Conservation (phyloP, 2,888 invertebrate species). For the Ormia ochracea region DNA sequence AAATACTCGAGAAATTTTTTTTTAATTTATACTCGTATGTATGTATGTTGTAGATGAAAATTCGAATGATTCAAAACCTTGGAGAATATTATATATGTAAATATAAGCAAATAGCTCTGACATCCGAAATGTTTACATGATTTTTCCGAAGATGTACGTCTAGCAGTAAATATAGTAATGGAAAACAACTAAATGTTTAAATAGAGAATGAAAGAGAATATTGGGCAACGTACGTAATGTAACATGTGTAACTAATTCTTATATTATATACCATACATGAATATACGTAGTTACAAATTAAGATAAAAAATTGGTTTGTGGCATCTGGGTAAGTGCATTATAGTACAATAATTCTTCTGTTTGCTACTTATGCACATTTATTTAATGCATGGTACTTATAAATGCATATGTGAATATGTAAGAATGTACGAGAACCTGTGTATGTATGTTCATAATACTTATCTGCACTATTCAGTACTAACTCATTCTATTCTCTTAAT, state of each 20-base stretch:
- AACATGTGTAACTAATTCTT: constrained; percentile 17
- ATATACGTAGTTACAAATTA: neutral
- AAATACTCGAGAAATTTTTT: too few relatives aligned
- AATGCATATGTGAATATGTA: neutral
- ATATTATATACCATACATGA: constrained; percentile 2
- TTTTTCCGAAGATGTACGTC: too few relatives aligned
- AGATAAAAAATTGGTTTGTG: neutral
- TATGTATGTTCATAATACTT: constrained; percentile 27
- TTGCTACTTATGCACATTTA: constrained; percentile 16
- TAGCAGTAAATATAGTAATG: too few relatives aligned
- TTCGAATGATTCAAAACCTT: too few relatives aligned
- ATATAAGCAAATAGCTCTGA: too few relatives aligned
- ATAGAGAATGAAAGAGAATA: neutral
- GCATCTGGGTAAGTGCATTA: constrained; percentile 10
- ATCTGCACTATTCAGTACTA: constrained; percentile 50
- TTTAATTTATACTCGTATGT: too few relatives aligned
- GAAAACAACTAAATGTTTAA: too few relatives aligned
- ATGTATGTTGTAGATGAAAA: too few relatives aligned
- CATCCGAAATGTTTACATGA: too few relatives aligned
- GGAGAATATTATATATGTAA: too few relatives aligned
- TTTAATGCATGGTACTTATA: neutral
- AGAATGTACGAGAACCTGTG: neutral
- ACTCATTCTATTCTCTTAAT: constrained; percentile 47
- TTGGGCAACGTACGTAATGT: neutral
- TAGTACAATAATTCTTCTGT: constrained; percentile 43